Evolutionary conservation across 2,888 invertebrate genomes (phyloP).

Genomic region (Xylocampa areola): DNA sequence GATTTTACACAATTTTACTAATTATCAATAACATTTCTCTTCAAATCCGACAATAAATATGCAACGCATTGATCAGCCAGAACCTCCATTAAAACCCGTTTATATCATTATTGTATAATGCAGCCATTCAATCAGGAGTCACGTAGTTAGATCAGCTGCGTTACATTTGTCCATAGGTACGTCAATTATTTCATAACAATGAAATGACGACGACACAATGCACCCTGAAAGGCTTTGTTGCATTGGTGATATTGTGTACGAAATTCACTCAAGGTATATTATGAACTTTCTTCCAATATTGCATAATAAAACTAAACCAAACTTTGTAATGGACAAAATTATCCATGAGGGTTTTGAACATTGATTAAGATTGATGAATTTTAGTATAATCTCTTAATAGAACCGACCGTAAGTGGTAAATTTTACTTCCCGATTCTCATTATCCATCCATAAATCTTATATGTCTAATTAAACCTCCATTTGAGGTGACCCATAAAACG

Average conservation of each 20-base stretch:
- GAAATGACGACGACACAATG: too few species aligned
- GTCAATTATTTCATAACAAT: too few species aligned
- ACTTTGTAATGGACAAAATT: slow-evolving; percentile 15
- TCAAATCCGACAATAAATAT: slow-evolving; percentile 36
- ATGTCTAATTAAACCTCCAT: slow-evolving; percentile 77
- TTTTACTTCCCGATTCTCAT: slow-evolving; percentile 33
- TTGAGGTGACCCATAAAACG: slow-evolving; percentile 83
- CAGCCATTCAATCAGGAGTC: slow-evolving; percentile 2
- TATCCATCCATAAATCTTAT: slow-evolving; percentile 53
- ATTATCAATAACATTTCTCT: slow-evolving; percentile 46
- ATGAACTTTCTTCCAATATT: slow-evolving; percentile 4
- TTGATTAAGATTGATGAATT: slow-evolving; percentile 25
- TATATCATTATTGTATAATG: slow-evolving; percentile 34
- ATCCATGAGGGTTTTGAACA: slow-evolving; percentile 2
- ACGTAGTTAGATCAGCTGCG: too few species aligned
- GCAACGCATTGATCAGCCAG: slow-evolving; percentile 22
- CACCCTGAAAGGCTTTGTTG: slow-evolving; percentile 19
- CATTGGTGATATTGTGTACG: slow-evolving; percentile 20
- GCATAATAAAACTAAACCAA: slow-evolving; percentile 3
- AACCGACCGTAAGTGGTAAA: slow-evolving; percentile 5
- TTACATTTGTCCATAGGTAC: too few species aligned
- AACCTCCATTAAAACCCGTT: slow-evolving; percentile 37
- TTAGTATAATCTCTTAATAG: not conserved
- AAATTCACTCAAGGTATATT: slow-evolving; percentile 7
- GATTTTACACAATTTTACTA: slow-evolving; percentile 17